Conservation (phyloP, 1,140 invertebrate genomes). For the Heterodera carotae region DNA sequence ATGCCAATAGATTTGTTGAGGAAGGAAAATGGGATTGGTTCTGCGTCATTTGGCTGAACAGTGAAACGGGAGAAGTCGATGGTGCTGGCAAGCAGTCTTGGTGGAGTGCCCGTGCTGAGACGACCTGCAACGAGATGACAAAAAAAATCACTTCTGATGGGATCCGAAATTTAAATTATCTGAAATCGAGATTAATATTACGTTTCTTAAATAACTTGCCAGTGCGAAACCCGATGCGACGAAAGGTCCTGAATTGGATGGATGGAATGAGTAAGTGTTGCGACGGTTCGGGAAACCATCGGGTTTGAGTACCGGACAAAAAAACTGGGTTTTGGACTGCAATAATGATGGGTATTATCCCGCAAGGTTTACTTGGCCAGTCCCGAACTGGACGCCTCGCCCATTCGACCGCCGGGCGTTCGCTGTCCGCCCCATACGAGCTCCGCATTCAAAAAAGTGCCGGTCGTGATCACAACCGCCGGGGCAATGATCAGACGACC, state of each 20-base stretch:
- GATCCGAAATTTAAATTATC: too few species aligned
- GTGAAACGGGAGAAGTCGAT: slow-evolving; percentile 73
- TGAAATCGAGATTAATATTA: neutral
- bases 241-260: neutral
- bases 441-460: slow-evolving; percentile 85
- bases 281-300: too few species aligned
- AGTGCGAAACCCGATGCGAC: slow-evolving; percentile 13
- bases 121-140: slow-evolving; percentile 77
- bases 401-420: slow-evolving; percentile 80
- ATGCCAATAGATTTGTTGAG: slow-evolving; percentile 82
- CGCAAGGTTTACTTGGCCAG: slow-evolving; percentile 77
- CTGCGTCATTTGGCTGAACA: slow-evolving; percentile 40
- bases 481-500: slow-evolving; percentile 66
- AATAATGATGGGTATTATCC: too few species aligned
- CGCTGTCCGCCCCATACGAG: slow-evolving; percentile 83
- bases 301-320: too few species aligned
- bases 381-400: slow-evolving; percentile 80
- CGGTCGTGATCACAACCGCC: slow-evolving; percentile 83
- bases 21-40: slow-evolving; percentile 72
- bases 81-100: slow-evolving; percentile 75
- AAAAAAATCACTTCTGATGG: too few species aligned
- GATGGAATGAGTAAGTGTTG: neutral
- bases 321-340: too few species aligned
- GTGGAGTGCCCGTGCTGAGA: slow-evolving; percentile 88
- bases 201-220: neutral